Conservation (phyloP, 2,888 invertebrate species). For the Iphiclides podalirius region DNA sequence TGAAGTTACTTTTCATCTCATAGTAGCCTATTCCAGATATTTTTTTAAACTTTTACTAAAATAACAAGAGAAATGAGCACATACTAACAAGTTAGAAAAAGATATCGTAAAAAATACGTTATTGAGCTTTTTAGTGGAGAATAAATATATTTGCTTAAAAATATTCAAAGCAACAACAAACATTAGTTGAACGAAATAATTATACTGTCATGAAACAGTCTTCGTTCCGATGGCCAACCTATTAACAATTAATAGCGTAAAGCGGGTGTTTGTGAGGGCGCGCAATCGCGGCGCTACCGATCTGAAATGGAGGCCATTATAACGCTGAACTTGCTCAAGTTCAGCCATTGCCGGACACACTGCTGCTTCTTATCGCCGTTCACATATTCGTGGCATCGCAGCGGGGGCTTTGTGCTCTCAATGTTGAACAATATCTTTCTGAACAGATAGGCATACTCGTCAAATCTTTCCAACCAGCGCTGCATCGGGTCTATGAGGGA, state of each 20-base stretch:
- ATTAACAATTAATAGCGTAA: no score
- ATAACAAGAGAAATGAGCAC: background rate
- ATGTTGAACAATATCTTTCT: slow-evolving; percentile 20
- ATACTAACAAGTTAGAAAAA: background rate
- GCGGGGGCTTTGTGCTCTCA: slow-evolving; percentile 12
- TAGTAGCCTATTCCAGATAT: background rate
- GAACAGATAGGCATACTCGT: slow-evolving; percentile 44
- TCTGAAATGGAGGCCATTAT: slow-evolving; percentile 53
- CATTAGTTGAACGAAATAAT: background rate
- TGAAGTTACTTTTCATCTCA: background rate
- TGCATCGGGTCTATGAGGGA: slow-evolving; percentile 58
- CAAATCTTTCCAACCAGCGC: slow-evolving; percentile 58
- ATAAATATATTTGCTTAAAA: slow-evolving; percentile 15
- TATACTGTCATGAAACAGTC: background rate
- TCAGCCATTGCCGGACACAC: slow-evolving; percentile 48
- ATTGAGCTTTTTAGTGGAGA: slow-evolving; percentile 8
- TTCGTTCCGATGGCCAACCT: no score
- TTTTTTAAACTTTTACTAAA: background rate
- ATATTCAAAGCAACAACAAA: slow-evolving; percentile 1
- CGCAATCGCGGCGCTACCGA: slow-evolving; percentile 38
- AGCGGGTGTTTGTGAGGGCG: no score
- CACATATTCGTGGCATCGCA: slow-evolving; percentile 20
- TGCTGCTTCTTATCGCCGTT: slow-evolving; percentile 25
- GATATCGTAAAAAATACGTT: slow-evolving; percentile 1
- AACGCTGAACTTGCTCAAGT: slow-evolving; percentile 51